Evolutionary conservation across 2,888 invertebrate species (phyloP), one percentile per base, ranked within the genome.

Genomic region (Epistrophella euchroma): DNA sequence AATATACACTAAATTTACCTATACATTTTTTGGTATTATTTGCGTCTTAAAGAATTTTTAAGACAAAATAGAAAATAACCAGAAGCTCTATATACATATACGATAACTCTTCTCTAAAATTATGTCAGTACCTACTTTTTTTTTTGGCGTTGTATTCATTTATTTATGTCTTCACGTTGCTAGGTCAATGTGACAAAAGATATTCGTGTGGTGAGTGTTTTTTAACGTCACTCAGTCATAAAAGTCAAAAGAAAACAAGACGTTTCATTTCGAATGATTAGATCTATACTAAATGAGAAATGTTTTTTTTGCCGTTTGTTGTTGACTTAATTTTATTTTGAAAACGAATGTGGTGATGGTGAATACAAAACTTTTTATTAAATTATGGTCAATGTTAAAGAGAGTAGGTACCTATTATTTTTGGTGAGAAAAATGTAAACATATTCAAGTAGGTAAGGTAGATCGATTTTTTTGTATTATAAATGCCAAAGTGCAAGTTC

Each of bases 121-220:
- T 83, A 76, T 80, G 75, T 80, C 71, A 80, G 55, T 68, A 72
- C 32, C 32, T 32, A 32, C 68, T 55, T 72, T 62, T 56, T 60
- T 45, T 45, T 56, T 60, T 45, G 37, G 66, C 66, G 66, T 35
- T 68, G 7, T 50, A 43, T 66, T 15, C 17, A 25, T 62, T 37
- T 43, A 11, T 45, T 45, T 70, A 15, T 66, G 37, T 43, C 13
- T 56, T 22, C 5, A 47, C 52, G 76, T 76, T 80, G 85, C 76
- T 76, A 73, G 76, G 85, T 81, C 72, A 85, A 76, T 80, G 62
- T 43, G 64, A 84, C 68, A 45, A 45, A 68, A 77, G 19, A 71
- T 66, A 76, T 80, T 71, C 37, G 40, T 66, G 17, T 43, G 17
- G 5, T 43, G 56, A 68, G 43, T 50, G 37, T 40, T 73, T 60